Evolutionary conservation across 2,113 vertebrate species (phyloP).

Genomic region (Nibea albiflora): DNA sequence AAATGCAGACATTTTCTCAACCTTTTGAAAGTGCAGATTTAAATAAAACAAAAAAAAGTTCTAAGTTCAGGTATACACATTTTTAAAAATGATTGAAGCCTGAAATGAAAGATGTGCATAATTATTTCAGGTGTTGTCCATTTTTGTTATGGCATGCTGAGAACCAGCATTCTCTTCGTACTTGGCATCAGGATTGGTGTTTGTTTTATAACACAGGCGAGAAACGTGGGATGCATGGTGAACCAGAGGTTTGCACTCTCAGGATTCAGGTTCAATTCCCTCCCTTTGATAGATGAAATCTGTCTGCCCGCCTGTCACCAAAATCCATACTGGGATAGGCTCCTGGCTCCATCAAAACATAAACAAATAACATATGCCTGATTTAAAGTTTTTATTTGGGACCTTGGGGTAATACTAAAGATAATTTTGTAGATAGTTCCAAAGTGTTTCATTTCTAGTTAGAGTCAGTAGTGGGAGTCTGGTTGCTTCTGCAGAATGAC

Average conservation of each 20-base stretch:
- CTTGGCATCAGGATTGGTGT: neutral
- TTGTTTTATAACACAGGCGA: slow-evolving; percentile 12
- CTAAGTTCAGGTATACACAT: slow-evolving; percentile 20
- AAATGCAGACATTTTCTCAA: slow-evolving; percentile 21
- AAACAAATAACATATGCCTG: neutral
- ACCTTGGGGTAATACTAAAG: neutral
- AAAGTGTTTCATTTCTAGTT: neutral
- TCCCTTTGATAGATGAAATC: neutral
- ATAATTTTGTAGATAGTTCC: neutral
- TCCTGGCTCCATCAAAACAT: neutral
- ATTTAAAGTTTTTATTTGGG: neutral
- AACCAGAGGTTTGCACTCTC: slow-evolving; percentile 11
- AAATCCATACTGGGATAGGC: neutral
- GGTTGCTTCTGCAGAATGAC: slow-evolving; percentile 20
- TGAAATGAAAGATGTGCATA: slow-evolving; percentile 17
- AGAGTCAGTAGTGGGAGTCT: neutral
- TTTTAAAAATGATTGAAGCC: slow-evolving; percentile 1
- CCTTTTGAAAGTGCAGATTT: slow-evolving; percentile 2
- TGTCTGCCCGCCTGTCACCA: neutral
- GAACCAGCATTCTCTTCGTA: slow-evolving; percentile 14
- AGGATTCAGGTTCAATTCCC: neutral
- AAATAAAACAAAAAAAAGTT: slow-evolving; percentile 21
- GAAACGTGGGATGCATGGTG: neutral
- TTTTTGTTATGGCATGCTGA: slow-evolving; percentile 3
- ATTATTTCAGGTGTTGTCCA: slow-evolving; percentile 7